phyloP scores from a whole-genome alignment of 1,140 invertebrate genomes.

The Drosophila mayri region DNA sequence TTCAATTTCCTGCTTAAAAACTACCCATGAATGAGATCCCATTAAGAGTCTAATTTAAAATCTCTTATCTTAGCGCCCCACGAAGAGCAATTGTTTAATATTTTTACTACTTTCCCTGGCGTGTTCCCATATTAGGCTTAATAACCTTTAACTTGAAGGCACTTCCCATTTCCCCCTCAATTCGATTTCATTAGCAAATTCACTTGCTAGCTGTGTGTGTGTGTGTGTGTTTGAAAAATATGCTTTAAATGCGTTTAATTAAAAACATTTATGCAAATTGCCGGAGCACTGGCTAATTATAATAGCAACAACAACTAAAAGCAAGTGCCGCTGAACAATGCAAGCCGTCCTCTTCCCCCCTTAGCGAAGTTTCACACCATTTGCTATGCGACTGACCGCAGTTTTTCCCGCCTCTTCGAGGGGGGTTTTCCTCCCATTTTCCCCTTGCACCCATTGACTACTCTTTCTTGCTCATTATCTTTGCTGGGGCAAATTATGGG shows the following conservation, averaged over 20 bases:
- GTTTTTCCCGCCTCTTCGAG: constrained; percentile 7
- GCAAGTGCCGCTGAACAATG: constrained; percentile 63
- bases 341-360: constrained; percentile 5
- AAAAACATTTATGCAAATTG: constrained; percentile 82
- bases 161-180: constrained; percentile 60
- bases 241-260: constrained; percentile 78
- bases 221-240: constrained; percentile 64
- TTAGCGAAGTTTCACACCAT: constrained; percentile 75
- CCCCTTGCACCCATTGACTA: constrained; percentile 21
- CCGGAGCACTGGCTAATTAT: constrained; percentile 48
- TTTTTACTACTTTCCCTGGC: constrained; percentile 27
- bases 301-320: constrained; percentile 48
- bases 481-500: constrained; percentile 72
- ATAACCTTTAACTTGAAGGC: constrained; percentile 30
- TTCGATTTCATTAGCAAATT: constrained; percentile 69
- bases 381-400: constrained; percentile 76
- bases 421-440: constrained; percentile 1
- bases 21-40: neutral
- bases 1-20: neutral
- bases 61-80: constrained; percentile 28
- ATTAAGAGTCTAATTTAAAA: neutral
- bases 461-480: constrained; percentile 69
- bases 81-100: constrained; percentile 13
- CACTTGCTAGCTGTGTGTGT: constrained; percentile 19
- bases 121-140: constrained; percentile 25